Conservation (phyloP, 2,113 vertebrate genomes). For the Zosterops pallidus region DNA sequence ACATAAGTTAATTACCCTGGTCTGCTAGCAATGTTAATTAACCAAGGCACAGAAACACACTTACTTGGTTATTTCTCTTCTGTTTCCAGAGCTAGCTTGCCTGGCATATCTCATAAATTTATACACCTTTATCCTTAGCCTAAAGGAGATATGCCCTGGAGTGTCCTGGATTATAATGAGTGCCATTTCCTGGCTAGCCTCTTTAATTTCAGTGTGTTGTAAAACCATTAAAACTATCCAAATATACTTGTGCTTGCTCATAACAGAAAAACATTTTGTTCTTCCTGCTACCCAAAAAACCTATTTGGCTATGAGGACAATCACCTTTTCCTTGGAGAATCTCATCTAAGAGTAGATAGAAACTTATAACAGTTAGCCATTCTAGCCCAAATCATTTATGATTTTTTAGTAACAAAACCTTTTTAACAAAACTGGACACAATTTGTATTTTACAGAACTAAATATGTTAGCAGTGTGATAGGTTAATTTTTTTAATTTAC, state of each 20-base stretch:
- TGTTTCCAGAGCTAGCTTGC: background rate
- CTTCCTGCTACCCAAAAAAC: background rate
- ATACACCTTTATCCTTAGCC: background rate
- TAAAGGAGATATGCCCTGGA: background rate
- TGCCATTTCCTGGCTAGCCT: background rate
- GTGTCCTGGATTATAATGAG: background rate
- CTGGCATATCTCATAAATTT: background rate
- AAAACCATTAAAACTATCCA: background rate
- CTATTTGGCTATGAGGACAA: background rate
- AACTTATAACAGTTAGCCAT: background rate
- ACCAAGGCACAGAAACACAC: background rate
- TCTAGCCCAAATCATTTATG: background rate
- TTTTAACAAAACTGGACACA: background rate
- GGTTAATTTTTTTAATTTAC: background rate
- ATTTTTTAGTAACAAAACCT: background rate
- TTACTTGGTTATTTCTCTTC: slow-evolving; percentile 16
- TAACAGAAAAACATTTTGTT: background rate
- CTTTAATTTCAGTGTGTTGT: background rate
- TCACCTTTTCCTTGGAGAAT: background rate
- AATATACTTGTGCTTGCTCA: background rate
- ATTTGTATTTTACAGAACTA: background rate
- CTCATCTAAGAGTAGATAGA: background rate
- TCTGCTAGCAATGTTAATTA: slow-evolving; percentile 36
- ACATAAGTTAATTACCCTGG: slow-evolving; percentile 34
- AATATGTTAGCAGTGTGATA: background rate